These are phyloP conservation scores for Conopomorpha cramerella DNA, from an alignment of 1,140 invertebrate genomes.

Conservation along the genomic window DNA sequence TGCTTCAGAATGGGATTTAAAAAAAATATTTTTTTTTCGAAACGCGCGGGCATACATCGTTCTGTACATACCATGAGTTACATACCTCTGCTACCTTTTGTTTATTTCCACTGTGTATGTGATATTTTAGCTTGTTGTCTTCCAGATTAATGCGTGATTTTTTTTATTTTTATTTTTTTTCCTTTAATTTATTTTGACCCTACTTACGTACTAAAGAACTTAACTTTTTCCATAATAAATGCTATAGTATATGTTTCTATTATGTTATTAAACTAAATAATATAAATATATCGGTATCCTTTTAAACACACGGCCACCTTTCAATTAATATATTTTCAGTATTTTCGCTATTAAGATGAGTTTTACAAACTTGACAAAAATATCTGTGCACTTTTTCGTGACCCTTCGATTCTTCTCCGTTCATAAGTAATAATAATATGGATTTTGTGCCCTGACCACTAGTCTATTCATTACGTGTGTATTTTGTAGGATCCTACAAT, in stretches of 20 bases:
- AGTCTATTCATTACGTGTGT: too few relatives aligned
- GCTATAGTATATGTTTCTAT: not conserved
- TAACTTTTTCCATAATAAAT: not conserved
- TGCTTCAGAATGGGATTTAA: not conserved
- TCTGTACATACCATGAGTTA: slow-evolving; percentile 25
- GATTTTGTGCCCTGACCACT: too few relatives aligned
- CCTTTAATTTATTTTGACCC: not conserved
- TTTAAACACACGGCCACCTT: too few relatives aligned
- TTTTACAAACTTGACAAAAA: too few relatives aligned
- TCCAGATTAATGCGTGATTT: not conserved
- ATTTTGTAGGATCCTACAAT: too few relatives aligned
- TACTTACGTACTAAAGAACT: not conserved
- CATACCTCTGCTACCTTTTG: not conserved
- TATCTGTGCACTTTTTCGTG: too few relatives aligned
- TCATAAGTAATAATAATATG: too few relatives aligned
- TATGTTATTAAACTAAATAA: too few relatives aligned
- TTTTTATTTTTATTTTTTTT: slow-evolving; percentile 1
- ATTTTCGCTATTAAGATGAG: too few relatives aligned
- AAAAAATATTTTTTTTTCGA: not conserved
- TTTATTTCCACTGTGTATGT: not conserved
- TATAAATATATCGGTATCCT: too few relatives aligned
- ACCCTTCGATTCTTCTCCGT: too few relatives aligned
- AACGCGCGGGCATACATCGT: slow-evolving; percentile 14
- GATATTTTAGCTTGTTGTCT: not conserved
- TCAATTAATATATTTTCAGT: too few relatives aligned